Conservation (phyloP, 2,888 invertebrate genomes). For the Synergus laeviventris region DNA sequence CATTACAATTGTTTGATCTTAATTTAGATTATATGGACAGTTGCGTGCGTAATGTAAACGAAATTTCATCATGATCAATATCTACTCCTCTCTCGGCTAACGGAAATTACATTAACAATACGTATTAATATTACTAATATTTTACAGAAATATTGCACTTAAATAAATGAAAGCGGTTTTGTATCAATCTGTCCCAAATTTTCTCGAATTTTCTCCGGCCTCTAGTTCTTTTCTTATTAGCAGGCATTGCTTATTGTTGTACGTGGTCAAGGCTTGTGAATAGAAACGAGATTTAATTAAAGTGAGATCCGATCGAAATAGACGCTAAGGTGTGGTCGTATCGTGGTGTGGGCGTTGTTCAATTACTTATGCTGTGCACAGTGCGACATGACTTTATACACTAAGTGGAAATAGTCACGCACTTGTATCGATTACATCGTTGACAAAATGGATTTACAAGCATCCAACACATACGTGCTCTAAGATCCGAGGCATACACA, state of each 20-base stretch:
- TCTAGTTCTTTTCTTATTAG: background rate
- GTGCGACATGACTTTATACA: conserved; percentile 58
- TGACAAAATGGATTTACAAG: conserved; percentile 63
- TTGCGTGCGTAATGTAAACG: background rate
- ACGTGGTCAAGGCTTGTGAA: conserved; percentile 25
- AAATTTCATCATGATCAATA: conserved; percentile 1
- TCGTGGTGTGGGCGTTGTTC: conserved; percentile 48
- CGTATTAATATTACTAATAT: too few relatives aligned
- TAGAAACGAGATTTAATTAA: conserved; percentile 38
- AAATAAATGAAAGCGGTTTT: too few relatives aligned
- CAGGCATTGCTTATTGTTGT: conserved; percentile 6
- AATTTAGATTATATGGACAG: background rate
- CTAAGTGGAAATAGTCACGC: conserved; percentile 57
- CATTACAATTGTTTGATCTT: background rate
- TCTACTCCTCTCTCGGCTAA: background rate
- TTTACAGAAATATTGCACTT: too few relatives aligned
- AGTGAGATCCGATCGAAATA: conserved; percentile 40
- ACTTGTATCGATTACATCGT: conserved; percentile 60
- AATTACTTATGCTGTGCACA: conserved; percentile 56
- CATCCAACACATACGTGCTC: conserved; percentile 54
- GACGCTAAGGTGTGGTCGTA: conserved; percentile 10
- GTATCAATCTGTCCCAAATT: background rate
- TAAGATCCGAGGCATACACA: background rate
- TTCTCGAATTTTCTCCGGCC: background rate
- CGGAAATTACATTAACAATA: background rate